A percentile compares a stretch with the other conserved stretches of the same genome.
Conservation (phyloP, 2,113 vertebrate species). For the Gobiocypris rarus region DNA sequence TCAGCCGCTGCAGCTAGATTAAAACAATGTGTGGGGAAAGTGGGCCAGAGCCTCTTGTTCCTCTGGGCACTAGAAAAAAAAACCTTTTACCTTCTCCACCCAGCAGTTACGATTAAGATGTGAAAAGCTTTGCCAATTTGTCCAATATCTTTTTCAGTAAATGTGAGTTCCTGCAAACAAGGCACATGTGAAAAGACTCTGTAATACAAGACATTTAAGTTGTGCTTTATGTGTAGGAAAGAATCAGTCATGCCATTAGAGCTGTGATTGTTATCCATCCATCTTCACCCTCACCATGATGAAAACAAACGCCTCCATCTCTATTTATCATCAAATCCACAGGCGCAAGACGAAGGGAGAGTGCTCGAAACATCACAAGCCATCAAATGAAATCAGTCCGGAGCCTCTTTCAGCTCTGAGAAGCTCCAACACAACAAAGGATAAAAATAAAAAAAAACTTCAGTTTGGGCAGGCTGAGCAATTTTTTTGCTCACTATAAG, state of each 20-base stretch:
- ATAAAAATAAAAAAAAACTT: not conserved
- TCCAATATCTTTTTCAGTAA: slow-evolving; percentile 30
- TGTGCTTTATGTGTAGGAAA: not conserved
- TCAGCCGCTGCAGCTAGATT: slow-evolving; percentile 51
- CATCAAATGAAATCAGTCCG: slow-evolving; percentile 62
- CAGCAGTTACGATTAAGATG: slow-evolving; percentile 16
- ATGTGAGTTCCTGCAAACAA: slow-evolving; percentile 18
- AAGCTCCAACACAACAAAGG: slow-evolving; percentile 35
- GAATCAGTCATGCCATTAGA: not conserved
- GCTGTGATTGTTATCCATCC: no score
- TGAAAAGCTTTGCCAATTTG: slow-evolving; percentile 35
- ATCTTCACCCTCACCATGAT: no score
- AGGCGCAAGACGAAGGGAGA: not conserved
- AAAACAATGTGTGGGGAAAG: slow-evolving; percentile 56
- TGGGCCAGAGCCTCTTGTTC: slow-evolving; percentile 47
- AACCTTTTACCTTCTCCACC: not conserved
- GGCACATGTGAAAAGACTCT: not conserved
- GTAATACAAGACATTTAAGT: slow-evolving; percentile 11
- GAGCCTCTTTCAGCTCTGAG: slow-evolving; percentile 53
- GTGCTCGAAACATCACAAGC: slow-evolving; percentile 59
- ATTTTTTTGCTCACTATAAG: slow-evolving; percentile 57
- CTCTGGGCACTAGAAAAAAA: slow-evolving; percentile 7
- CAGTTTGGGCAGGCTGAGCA: slow-evolving; percentile 38
- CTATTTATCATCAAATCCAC: no score
- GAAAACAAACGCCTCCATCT: no score